phyloP scores from a whole-genome alignment of 1,140 invertebrate genomes.

The Arion vulgaris region DNA sequence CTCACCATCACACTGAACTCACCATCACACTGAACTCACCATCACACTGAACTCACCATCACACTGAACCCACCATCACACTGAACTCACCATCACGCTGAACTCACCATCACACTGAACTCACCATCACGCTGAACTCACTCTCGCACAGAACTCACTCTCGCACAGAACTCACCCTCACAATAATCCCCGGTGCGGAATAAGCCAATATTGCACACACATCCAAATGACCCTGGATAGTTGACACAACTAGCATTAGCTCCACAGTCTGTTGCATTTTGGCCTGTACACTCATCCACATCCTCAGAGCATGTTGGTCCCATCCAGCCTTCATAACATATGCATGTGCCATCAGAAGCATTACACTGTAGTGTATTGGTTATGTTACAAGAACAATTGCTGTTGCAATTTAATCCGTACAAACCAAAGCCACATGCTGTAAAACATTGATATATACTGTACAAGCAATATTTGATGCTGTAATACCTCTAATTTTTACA shows the following conservation, averaged over 20 bases:
- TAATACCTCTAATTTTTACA: too few species aligned
- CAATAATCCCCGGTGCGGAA: neutral
- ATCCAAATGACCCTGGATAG: conserved; percentile 13
- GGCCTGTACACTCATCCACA: conserved; percentile 87
- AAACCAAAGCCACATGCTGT: conserved; percentile 26
- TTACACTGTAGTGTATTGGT: neutral
- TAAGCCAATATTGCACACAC: conserved; percentile 28
- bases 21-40: too few species aligned
- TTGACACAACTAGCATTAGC: conserved; percentile 66
- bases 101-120: too few species aligned
- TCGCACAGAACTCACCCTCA: too few species aligned
- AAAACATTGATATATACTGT: neutral
- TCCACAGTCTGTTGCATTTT: neutral
- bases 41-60: too few species aligned
- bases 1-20: too few species aligned
- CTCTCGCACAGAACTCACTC: too few species aligned
- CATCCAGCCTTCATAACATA: conserved; percentile 82
- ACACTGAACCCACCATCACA: too few species aligned
- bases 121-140: too few species aligned
- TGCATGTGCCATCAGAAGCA: conserved; percentile 76
- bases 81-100: too few species aligned
- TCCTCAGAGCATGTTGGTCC: conserved; percentile 86
- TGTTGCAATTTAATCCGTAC: conserved; percentile 36
- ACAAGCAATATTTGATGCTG: too few species aligned
- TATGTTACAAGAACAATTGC: conserved; percentile 18